Conservation (phyloP, 2,797 vertebrate species). For the Syndactyla subalaris region DNA sequence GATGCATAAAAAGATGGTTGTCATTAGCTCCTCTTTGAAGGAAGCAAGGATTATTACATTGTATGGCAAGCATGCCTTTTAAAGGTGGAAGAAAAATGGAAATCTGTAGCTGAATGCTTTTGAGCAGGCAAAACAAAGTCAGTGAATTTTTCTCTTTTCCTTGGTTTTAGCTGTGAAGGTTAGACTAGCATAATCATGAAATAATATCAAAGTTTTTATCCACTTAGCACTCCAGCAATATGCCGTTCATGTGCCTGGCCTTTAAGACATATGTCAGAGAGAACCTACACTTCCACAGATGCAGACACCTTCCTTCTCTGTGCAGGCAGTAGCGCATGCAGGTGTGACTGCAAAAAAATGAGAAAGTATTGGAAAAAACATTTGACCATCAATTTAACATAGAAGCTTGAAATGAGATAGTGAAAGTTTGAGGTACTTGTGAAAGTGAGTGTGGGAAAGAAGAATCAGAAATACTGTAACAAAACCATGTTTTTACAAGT, state of each 20-base stretch:
- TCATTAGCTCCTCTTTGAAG: not conserved
- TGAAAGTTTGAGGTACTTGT: not conserved
- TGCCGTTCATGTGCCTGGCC: not conserved
- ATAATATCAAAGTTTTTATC: not conserved
- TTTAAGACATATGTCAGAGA: not conserved
- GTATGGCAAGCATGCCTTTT: not conserved
- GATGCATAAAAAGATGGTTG: not conserved
- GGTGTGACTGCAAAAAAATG: not conserved
- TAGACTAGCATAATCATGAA: not conserved
- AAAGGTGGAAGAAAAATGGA: not conserved
- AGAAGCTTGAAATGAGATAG: not conserved
- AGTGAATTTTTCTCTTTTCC: not conserved
- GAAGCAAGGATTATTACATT: not conserved
- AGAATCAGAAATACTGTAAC: not conserved
- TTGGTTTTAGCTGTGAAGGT: not conserved
- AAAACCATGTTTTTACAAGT: not conserved
- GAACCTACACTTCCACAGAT: not conserved
- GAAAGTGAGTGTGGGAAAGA: not conserved
- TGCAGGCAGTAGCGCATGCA: not conserved
- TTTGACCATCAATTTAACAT: accelerated
- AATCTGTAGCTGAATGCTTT: not conserved
- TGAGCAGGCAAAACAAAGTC: not conserved
- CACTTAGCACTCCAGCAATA: accelerated
- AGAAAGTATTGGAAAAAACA: not conserved
- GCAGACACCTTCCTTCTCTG: not conserved